Evolutionary conservation across 2,113 vertebrate genomes (phyloP), one percentile per base, ranked within the genome.

Genomic region (Halichoerus grypus): DNA sequence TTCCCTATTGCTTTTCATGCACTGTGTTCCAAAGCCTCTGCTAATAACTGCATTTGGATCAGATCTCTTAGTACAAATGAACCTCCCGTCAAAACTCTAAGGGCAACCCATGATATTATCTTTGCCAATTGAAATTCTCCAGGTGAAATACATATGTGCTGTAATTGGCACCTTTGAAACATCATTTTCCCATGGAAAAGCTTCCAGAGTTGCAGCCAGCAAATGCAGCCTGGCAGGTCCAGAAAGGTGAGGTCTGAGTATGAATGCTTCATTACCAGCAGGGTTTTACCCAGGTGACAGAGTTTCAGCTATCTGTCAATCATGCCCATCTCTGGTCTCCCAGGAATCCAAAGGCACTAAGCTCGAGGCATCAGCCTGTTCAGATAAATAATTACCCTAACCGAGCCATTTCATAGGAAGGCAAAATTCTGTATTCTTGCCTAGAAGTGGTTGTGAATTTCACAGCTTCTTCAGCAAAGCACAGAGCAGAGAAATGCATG

Each of bases 311-410:
- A 79, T 80, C 94, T 97, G 97, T 98, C 97, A 98, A 86, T 97
- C 97, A 98, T 7, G 51, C 84, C 72, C 96, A 55, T 86, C 98
- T 95, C 87, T 55, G 59, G 33, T 57, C 98, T 97, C 85, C 16
- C 21, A 94, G 95, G 97, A 97, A 97, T 97, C 96, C 96, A 95
- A 74, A 96, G 98, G 95, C 97, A 97, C 92, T 84, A 98, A 92
- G 95, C 90, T 97, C 61, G 80, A 97, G 97, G 93, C 98, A 94
- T 93, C 95, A 96, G 89, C 80, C 95, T 98, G 82, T 92, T 95
- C 93, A 96, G 96, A 97, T 98, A 97, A 65, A 97, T 98, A 98
- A 98, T 98, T 98, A 98, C 97, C 91, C 96, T 46, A 71, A 96
- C 96, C 94, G 96, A 98, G 98, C 97, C 81, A 91, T 49, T 95